phyloP scores from a whole-genome alignment of 2,113 vertebrate genomes.

The human (Homo sapiens) region GRCh38 chr11:6554001-6554500 shows the following conservation, averaged over 20 bases:
- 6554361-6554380: not conserved
- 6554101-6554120: not conserved
- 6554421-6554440: not conserved
- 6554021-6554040: not conserved
- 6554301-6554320: not conserved
- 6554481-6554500: not conserved
- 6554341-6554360: not conserved
- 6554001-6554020: not conserved
- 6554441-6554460: conserved; percentile 18
- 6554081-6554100: not conserved
- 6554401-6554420: not conserved
- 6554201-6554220: not conserved
- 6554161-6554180: not conserved
- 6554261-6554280: not conserved
- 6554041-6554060: not conserved
- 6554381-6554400: not conserved
- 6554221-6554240: not conserved
- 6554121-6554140: not conserved
- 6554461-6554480: not conserved
- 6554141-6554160: not conserved
- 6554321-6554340: not conserved
- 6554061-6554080: not conserved
- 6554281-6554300: not conserved
- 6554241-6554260: not conserved
- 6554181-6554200: not conserved